Percentiles rank a stretch among this genome's conserved stretches.
phyloP scores from a whole-genome alignment of 2,888 invertebrate genomes.

The Nymphalis polychloros region DNA sequence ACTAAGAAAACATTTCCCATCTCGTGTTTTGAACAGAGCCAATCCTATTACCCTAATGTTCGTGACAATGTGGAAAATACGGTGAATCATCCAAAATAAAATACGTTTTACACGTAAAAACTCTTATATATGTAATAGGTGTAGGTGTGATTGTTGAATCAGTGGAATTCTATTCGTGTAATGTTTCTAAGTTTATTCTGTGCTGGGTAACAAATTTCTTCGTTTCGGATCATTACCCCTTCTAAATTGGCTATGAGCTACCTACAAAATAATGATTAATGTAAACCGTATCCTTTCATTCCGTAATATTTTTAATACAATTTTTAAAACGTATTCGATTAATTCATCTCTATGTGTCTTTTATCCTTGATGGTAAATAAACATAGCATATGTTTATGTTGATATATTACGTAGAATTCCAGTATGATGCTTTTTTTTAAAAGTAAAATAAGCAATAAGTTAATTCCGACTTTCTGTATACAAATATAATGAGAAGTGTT shows the following conservation, averaged over 20 bases:
- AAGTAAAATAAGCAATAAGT: too few species aligned
- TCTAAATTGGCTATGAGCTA: constrained; percentile 6
- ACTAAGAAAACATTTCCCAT: constrained; percentile 34
- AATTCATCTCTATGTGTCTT: too few species aligned
- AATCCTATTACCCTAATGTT: constrained; percentile 36
- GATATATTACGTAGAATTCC: too few species aligned
- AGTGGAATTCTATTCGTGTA: constrained; percentile 4
- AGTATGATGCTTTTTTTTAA: too few species aligned
- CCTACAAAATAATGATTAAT: constrained; percentile 14
- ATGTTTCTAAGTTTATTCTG: constrained; percentile 9
- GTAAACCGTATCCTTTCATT: constrained; percentile 2
- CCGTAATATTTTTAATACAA: background rate
- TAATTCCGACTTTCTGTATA: too few species aligned
- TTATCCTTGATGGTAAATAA: too few species aligned
- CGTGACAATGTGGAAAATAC: constrained; percentile 25
- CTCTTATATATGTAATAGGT: background rate
- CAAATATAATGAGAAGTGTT: too few species aligned
- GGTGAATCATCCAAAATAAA: constrained; percentile 34
- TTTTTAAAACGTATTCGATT: background rate
- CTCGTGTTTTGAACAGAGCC: constrained; percentile 25
- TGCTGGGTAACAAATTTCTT: constrained; percentile 8
- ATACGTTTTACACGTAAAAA: constrained; percentile 17
- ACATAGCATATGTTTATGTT: too few species aligned
- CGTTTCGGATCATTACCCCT: constrained; percentile 13
- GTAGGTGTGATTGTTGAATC: background rate